Conservation (phyloP, 1,140 invertebrate genomes). For the Scaptomyza montana region DNA sequence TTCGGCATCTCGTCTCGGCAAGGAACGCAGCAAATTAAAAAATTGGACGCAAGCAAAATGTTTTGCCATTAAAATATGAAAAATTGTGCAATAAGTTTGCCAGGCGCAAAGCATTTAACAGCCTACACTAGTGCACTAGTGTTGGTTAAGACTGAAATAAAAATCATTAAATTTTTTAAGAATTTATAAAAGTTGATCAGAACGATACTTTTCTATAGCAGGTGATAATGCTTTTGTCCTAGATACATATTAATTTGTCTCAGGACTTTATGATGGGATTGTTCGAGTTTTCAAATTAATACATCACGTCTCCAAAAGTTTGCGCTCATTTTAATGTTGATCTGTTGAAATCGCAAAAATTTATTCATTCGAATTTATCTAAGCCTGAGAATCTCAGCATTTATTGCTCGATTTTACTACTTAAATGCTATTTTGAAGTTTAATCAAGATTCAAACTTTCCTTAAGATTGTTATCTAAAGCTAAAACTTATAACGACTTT, state of each 20-base stretch:
- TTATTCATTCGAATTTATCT: too few species aligned
- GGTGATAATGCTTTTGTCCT: background rate
- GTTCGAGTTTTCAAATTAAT: background rate
- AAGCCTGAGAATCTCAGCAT: too few species aligned
- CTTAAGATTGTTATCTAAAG: too few species aligned
- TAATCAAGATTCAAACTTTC: too few species aligned
- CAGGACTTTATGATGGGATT: background rate
- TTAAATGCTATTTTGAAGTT: too few species aligned
- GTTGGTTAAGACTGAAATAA: background rate
- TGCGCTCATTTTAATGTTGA: too few species aligned
- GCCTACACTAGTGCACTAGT: conserved; percentile 33
- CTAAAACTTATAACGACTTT: background rate
- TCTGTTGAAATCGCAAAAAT: too few species aligned
- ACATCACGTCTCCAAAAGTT: too few species aligned
- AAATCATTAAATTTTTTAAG: conserved; percentile 1
- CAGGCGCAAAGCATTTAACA: conserved; percentile 41
- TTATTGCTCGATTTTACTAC: too few species aligned
- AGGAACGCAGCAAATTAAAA: conserved; percentile 78
- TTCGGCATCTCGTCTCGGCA: conserved; percentile 17
- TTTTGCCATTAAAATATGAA: conserved; percentile 80
- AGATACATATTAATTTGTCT: background rate
- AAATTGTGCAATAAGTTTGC: conserved; percentile 77
- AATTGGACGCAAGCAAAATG: conserved; percentile 73
- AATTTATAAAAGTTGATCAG: conserved; percentile 12
- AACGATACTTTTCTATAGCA: background rate